Percentiles rank a stretch among this genome's conserved stretches.
Conservation (phyloP, 2,113 vertebrate genomes). For the Rhinopomastus cyanomelas region DNA sequence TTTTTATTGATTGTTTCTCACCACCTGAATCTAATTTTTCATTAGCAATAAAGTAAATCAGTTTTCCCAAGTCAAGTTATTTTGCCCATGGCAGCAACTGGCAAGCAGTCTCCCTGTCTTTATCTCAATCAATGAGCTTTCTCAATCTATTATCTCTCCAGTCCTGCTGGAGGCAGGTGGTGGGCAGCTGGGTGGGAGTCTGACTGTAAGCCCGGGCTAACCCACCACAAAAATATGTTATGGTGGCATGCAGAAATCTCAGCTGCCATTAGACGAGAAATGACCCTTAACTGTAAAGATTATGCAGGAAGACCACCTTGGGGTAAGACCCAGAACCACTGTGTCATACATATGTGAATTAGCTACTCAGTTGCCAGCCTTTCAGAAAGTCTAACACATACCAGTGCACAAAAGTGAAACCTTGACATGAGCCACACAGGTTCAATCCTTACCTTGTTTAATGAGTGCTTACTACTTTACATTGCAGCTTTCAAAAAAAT, state of each 20-base stretch:
- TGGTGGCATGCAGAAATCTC: background rate
- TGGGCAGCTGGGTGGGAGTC: background rate
- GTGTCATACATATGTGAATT: background rate
- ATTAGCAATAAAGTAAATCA: background rate
- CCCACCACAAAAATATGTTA: background rate
- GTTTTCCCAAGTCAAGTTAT: background rate
- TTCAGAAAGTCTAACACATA: background rate
- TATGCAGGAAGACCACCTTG: background rate
- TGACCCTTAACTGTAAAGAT: background rate
- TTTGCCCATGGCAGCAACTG: background rate
- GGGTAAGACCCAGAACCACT: background rate
- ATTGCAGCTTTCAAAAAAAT: background rate
- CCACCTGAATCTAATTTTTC: background rate
- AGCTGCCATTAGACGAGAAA: background rate
- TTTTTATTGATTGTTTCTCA: background rate
- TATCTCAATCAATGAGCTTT: background rate
- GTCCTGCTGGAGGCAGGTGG: background rate
- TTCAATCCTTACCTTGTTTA: background rate
- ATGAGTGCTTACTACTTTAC: background rate
- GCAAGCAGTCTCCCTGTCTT: background rate
- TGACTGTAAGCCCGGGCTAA: background rate
- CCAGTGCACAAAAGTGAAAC: background rate
- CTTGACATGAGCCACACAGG: background rate
- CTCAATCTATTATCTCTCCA: background rate
- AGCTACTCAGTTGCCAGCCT: background rate